Base-by-base conservation (phyloP, 2,797 vertebrate genomes). In the Sparus aurata region DNA sequence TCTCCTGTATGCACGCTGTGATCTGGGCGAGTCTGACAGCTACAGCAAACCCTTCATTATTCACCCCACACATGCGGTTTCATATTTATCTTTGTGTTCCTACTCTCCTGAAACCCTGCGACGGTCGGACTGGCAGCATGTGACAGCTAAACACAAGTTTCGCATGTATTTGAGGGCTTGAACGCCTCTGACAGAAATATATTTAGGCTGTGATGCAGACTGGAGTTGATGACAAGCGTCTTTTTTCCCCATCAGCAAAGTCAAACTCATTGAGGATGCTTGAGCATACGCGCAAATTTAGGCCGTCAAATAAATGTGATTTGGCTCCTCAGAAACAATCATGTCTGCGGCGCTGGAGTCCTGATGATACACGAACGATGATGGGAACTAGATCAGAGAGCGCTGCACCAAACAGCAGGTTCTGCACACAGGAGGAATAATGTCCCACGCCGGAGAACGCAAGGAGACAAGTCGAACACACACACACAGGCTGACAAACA, bases 11-110 rank as follows among this genome's bases (percentile, higher is more conserved):
- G 67, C 82, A 59, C 0, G 11, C 84, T 88, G 84, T 71, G 87
- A 90, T 90, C 68, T 75, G 82, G 72, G 68, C 72, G 62, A 78
- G 68, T 69, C 61, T 86, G 87, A 88, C 89, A 89, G 87, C 77
- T 64, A 77, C 70, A 79, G 79, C 76, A 68, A 90, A 85, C 71
- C 78, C 82, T 52, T 79, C 72, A 85, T 91, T 89, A 85, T 77
- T 77, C 55, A 34, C 79, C 69, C 72, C 70, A 67, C 84, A 73
- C 57, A 41, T 76, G 23, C 49, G 84, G 41, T 71, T 81, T 82
- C 75, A 64, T 79, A 79, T 83, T 84, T 83, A 80, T 84, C 77
- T 88, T 75, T 77, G 75, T 79, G 65, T 88, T 88, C 71, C 54
- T 49, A 47, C 73, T 58, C 58, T 62, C 65, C 69, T 59, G 62